Percentiles rank a stretch among this genome's conserved stretches.
phyloP scores from a whole-genome alignment of 1,140 invertebrate genomes.

The Zaprionus davidi region DNA sequence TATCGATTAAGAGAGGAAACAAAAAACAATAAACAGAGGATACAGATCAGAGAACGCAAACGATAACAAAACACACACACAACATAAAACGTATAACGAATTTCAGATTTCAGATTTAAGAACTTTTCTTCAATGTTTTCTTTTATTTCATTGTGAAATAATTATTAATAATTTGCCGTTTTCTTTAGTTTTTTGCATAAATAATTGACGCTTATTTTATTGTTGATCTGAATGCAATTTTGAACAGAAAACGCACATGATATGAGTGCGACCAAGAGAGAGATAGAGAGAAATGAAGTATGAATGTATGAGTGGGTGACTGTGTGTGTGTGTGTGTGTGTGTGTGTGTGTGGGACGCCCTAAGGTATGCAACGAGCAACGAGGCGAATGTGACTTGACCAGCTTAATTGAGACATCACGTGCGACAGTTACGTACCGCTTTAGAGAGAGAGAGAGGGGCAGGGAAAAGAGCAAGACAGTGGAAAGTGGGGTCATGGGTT shows the following conservation, averaged over 20 bases:
- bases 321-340: conserved; percentile 1
- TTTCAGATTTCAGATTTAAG: neutral
- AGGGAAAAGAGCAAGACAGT: neutral
- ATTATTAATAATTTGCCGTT: neutral
- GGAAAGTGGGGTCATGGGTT: conserved; percentile 6
- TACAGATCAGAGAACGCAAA: neutral
- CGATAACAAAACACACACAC: neutral
- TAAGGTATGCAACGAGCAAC: conserved; percentile 34
- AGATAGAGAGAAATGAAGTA: neutral
- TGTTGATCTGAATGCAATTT: conserved; percentile 27
- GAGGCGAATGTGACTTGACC: conserved; percentile 30
- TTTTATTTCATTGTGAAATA: conserved; percentile 2
- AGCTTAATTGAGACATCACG: conserved; percentile 54
- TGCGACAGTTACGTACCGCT: conserved; percentile 34
- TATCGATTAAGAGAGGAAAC: conserved; percentile 3
- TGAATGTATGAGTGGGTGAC: neutral
- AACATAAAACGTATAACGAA: conserved; percentile 1
- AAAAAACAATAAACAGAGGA: neutral
- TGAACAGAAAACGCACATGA: conserved; percentile 6
- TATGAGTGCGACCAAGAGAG: neutral
- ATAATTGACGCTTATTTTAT: conserved; percentile 60
- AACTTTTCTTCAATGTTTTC: neutral
- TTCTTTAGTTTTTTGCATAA: conserved; percentile 15
- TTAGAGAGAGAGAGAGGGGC: neutral
- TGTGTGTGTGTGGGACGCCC: conserved; percentile 17